These are phyloP conservation scores for Callosobruchus maculatus DNA, from an alignment of 2,888 invertebrate genomes.

Conservation along the genomic window DNA sequence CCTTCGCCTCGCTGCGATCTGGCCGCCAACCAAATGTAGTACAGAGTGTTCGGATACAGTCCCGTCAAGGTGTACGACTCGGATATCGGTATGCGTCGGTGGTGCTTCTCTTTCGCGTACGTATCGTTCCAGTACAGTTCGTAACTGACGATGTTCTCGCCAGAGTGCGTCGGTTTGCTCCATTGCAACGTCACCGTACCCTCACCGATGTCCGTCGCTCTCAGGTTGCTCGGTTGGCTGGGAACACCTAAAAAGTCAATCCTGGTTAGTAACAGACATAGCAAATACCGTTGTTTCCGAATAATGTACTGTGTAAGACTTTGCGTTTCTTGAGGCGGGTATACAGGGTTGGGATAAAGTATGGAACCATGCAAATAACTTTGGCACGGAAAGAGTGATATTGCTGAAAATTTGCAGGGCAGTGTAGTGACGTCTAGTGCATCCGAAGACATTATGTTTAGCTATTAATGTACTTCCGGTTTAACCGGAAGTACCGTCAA, in stretches of 20 bases:
- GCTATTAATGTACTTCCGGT: too few species aligned
- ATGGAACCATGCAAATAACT: too few species aligned
- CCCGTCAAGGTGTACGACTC: slow-evolving; percentile 85
- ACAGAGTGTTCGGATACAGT: slow-evolving; percentile 92
- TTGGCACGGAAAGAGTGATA: too few species aligned
- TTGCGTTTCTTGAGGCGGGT: too few species aligned
- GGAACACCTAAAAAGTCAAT: slow-evolving; percentile 73
- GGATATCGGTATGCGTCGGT: slow-evolving; percentile 76
- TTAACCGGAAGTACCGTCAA: too few species aligned
- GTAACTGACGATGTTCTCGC: slow-evolving; percentile 91
- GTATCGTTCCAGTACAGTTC: slow-evolving; percentile 98
- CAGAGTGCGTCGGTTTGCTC: slow-evolving; percentile 87
- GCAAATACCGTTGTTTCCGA: too few species aligned
- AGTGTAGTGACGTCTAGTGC: too few species aligned
- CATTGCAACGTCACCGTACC: slow-evolving; percentile 88
- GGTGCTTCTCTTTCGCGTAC: slow-evolving; percentile 84
- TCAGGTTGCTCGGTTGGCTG: slow-evolving; percentile 89
- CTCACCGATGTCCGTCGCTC: slow-evolving; percentile 83
- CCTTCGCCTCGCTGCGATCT: slow-evolving; percentile 91
- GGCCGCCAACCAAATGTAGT: slow-evolving; percentile 96
- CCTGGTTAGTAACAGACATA: too few species aligned
- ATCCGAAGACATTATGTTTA: too few species aligned
- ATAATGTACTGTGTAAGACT: too few species aligned
- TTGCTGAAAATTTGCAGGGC: too few species aligned
- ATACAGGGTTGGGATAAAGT: too few species aligned